Evolutionary conservation across 2,113 vertebrate species (phyloP).

Genomic region (Puma concolor): DNA sequence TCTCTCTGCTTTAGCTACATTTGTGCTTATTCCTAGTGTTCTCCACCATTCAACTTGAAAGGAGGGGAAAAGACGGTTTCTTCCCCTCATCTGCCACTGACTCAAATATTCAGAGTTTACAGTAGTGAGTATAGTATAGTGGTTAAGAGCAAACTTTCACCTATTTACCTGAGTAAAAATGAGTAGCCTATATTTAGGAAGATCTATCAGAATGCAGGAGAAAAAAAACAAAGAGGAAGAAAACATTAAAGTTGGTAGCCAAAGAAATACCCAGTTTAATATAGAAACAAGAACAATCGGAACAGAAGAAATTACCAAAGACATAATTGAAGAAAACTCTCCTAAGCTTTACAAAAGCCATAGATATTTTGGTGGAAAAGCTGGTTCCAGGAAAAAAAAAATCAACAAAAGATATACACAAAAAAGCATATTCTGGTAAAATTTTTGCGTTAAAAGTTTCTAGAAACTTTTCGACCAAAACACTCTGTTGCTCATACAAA

Average conservation of each 20-base stretch:
- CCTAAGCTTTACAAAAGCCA: neutral
- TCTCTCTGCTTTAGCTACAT: neutral
- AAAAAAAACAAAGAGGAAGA: neutral
- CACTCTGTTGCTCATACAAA: neutral
- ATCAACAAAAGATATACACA: neutral
- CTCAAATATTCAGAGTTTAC: neutral
- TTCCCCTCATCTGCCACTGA: neutral
- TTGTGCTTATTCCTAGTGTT: neutral
- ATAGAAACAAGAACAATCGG: neutral
- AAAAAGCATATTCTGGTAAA: neutral
- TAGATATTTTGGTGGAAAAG: neutral
- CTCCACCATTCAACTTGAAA: neutral
- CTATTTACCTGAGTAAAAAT: neutral
- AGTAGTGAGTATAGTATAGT: neutral
- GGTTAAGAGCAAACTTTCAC: neutral
- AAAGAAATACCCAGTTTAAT: neutral
- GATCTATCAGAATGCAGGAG: neutral
- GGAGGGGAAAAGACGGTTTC: neutral
- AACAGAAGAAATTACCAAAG: neutral
- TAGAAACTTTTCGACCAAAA: neutral
- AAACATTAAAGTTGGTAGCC: neutral
- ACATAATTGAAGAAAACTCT: neutral
- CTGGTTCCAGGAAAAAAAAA: constrained; percentile 1
- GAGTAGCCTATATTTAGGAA: neutral
- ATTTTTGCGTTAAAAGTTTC: neutral